Percentiles rank a stretch among this genome's conserved stretches.
Conservation (phyloP, 2,888 invertebrate genomes). For the Mimumesa dahlbomi region DNA sequence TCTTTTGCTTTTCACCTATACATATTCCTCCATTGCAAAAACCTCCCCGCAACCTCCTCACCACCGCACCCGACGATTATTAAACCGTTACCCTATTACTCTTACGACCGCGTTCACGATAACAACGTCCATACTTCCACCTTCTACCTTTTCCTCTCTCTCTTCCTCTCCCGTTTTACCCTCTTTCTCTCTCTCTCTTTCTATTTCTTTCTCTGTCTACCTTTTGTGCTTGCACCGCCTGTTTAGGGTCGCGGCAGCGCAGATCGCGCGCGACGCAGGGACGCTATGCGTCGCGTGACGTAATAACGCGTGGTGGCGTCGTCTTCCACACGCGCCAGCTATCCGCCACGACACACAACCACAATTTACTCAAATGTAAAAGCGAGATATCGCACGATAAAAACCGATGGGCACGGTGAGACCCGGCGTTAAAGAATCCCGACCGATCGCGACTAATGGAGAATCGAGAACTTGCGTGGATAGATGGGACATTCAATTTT, state of each 20-base stretch:
- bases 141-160: conserved; percentile 35
- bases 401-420: no score
- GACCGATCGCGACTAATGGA: no score
- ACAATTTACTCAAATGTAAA: no score
- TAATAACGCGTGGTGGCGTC: no score
- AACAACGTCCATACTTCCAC: conserved; percentile 68
- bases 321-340: no score
- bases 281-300: conserved; percentile 46
- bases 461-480: no score
- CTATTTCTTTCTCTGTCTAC: no score
- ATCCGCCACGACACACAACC: no score
- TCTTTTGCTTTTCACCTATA: conserved; percentile 21
- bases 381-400: no score
- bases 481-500: no score
- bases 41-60: background rate
- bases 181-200: conserved; percentile 6
- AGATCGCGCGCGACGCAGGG: conserved; percentile 47
- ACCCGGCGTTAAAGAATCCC: no score
- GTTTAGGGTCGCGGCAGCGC: conserved; percentile 57
- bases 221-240: no score
- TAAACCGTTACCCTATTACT: conserved; percentile 25
- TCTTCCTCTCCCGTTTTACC: conserved; percentile 18
- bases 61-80: conserved; percentile 38
- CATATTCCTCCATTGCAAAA: conserved; percentile 36
- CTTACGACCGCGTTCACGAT: conserved; percentile 48